A percentile compares a stretch with the other conserved stretches of the same genome.
Evolutionary conservation across 2,113 vertebrate species (phyloP).

Genomic region (Ailuropoda melanoleuca): DNA sequence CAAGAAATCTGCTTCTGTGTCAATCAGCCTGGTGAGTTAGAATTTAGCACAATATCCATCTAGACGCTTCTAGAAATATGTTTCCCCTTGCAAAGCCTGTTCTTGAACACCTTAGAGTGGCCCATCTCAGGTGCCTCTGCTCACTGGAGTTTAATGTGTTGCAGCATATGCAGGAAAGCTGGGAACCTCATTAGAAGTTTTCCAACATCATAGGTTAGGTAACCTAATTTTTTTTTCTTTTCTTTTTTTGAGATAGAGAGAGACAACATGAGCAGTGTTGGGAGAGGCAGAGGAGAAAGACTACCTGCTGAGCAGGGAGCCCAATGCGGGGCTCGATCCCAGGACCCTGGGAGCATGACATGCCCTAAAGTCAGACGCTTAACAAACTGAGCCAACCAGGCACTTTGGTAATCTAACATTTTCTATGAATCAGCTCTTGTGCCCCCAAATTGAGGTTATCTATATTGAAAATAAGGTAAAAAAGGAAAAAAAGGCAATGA

Average conservation of each 20-base stretch:
- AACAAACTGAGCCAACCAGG: not conserved
- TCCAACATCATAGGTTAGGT: not conserved
- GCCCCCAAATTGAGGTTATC: not conserved
- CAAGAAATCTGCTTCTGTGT: not conserved
- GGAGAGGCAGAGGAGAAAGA: not conserved
- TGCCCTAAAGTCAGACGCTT: not conserved
- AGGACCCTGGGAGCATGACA: not conserved
- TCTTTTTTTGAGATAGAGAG: not conserved
- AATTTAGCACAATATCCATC: not conserved
- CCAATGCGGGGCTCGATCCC: not conserved
- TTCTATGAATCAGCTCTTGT: not conserved
- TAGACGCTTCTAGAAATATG: not conserved
- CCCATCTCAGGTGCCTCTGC: not conserved
- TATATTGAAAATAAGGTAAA: not conserved
- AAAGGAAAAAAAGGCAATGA: not conserved
- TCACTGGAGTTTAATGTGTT: not conserved
- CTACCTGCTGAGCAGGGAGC: not conserved
- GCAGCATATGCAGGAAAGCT: not conserved
- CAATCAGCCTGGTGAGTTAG: not conserved
- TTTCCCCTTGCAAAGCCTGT: not conserved
- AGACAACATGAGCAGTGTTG: not conserved
- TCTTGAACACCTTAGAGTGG: not conserved
- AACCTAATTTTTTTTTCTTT: not conserved
- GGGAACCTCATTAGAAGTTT: not conserved
- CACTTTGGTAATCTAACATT: not conserved